Conservation (phyloP, 1,140 invertebrate species). For the Cheumatopsyche charites region DNA sequence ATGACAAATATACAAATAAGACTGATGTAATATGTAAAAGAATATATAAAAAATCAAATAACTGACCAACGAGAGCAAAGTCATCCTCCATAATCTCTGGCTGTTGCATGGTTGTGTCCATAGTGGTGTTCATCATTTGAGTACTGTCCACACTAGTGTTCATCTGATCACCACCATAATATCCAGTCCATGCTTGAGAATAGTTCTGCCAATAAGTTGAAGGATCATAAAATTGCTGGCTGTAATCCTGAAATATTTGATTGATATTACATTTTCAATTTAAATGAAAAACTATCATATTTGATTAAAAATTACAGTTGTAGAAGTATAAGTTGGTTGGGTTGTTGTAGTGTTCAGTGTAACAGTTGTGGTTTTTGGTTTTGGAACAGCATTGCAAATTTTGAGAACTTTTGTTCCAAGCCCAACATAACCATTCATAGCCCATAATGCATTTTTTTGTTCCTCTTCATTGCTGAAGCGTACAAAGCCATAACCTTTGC, state of each 20-base stretch:
- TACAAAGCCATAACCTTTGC: conserved; percentile 97
- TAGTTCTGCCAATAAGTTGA: conserved; percentile 78
- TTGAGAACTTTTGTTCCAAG: conserved; percentile 85
- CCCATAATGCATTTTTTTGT: conserved; percentile 87
- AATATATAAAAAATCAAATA: not conserved
- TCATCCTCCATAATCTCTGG: conserved; percentile 61
- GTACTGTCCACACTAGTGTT: conserved; percentile 52
- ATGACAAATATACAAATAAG: too few relatives aligned
- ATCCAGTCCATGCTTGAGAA: conserved; percentile 59
- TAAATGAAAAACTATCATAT: too few relatives aligned
- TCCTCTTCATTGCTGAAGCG: conserved; percentile 93
- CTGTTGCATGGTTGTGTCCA: conserved; percentile 46
- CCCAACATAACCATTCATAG: conserved; percentile 87
- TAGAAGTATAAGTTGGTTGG: conserved; percentile 48
- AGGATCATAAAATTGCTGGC: conserved; percentile 73
- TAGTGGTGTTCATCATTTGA: conserved; percentile 47
- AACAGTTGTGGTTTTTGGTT: conserved; percentile 66
- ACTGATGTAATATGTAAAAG: not conserved
- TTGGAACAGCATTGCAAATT: conserved; percentile 89
- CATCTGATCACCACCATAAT: conserved; percentile 55
- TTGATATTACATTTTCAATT: not conserved
- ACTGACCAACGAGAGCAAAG: conserved; percentile 67
- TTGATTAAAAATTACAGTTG: conserved; percentile 36
- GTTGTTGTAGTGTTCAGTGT: conserved; percentile 53
- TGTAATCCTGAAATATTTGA: conserved; percentile 61